A percentile compares a stretch with the other conserved stretches of the same genome.
These are phyloP conservation scores for Molossus alvarezi DNA, from an alignment of 2,797 vertebrate genomes.

Conservation along the genomic window DNA sequence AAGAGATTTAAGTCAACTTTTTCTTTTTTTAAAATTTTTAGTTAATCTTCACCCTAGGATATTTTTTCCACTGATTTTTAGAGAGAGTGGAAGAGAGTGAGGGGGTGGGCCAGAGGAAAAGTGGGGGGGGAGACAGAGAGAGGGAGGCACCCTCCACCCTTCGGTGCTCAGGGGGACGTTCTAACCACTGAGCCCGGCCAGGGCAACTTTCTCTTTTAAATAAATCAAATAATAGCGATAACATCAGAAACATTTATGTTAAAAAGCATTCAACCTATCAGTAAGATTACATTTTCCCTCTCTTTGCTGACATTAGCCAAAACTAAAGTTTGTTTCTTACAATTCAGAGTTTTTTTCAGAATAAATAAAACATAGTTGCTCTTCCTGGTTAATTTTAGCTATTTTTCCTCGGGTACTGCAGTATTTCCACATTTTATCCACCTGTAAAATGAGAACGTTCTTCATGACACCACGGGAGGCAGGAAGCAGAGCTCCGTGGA, in stretches of 20 bases:
- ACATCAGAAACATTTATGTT: conserved; percentile 17
- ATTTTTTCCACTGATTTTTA: too few species aligned
- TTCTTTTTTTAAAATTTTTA: not conserved
- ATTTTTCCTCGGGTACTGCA: not conserved
- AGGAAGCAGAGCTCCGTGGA: not conserved
- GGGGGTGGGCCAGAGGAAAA: too few species aligned
- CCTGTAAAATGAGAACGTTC: not conserved
- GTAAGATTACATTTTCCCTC: not conserved
- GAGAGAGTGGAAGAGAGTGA: too few species aligned
- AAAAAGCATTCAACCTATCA: not conserved
- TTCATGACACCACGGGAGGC: too few species aligned
- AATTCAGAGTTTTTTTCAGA: not conserved
- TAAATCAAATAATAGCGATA: not conserved
- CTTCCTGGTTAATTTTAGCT: not conserved
- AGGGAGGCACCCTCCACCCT: too few species aligned
- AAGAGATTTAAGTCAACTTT: not conserved
- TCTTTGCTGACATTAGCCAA: not conserved
- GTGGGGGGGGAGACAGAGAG: too few species aligned
- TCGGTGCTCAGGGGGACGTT: too few species aligned
- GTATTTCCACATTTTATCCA: not conserved
- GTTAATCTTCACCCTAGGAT: too few species aligned
- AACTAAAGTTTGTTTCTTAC: not conserved
- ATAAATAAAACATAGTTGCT: not conserved
- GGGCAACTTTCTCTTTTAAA: not conserved
- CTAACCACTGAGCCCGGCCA: too few species aligned